Percentiles rank a stretch among this genome's conserved stretches.
Conservation (phyloP, 35 echinoderm and acorn worm genomes). For the Lytechinus variegatus region DNA sequence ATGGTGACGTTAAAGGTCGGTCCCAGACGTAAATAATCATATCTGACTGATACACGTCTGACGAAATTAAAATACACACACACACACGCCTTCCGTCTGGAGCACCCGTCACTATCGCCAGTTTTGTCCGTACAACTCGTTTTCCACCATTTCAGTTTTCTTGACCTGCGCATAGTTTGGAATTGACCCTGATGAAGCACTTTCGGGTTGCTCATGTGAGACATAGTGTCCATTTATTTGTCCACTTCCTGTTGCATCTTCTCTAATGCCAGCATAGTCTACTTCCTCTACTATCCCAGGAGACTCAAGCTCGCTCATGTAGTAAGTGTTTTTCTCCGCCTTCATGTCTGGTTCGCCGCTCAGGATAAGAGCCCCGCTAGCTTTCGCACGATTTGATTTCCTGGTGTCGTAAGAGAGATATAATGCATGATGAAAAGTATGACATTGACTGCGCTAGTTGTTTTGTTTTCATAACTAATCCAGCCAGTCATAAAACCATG, state of each 20-base stretch:
- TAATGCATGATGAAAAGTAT: not conserved
- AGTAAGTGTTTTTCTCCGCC: not conserved
- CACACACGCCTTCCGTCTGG: too few species aligned
- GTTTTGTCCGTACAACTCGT: not conserved
- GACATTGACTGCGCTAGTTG: not conserved
- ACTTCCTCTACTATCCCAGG: not conserved
- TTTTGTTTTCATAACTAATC: too few species aligned
- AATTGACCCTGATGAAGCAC: not conserved
- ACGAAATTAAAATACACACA: too few species aligned
- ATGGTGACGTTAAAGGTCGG: too few species aligned
- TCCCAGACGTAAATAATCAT: too few species aligned
- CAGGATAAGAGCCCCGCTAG: not conserved
- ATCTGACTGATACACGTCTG: too few species aligned
- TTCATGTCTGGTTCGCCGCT: not conserved
- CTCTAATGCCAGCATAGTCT: not conserved
- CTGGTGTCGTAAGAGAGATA: not conserved
- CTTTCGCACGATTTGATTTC: not conserved
- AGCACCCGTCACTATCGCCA: not conserved
- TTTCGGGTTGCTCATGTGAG: not conserved
- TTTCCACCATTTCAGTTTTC: not conserved
- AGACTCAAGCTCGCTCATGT: not conserved
- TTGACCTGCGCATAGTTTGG: not conserved
- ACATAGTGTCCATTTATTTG: not conserved
- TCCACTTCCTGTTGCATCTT: not conserved
- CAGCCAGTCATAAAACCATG: too few species aligned